These are phyloP conservation scores for Sylvia atricapilla DNA, from an alignment of 2,113 vertebrate species.

Conservation along the genomic window DNA sequence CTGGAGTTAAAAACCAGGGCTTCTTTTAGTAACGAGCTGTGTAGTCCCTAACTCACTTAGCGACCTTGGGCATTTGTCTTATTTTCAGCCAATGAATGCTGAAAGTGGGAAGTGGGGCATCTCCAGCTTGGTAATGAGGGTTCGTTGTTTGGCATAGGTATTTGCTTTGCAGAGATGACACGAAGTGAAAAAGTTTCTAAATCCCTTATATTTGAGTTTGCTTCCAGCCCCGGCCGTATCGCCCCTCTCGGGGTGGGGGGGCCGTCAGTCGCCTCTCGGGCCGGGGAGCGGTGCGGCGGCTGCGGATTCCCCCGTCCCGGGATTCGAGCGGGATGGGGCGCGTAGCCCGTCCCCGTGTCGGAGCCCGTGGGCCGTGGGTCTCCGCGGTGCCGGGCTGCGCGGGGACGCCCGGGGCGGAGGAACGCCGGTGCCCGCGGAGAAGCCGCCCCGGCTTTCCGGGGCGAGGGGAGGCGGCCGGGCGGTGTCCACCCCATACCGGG, in stretches of 20 bases:
- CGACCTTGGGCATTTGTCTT: background rate
- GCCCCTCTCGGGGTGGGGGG: background rate
- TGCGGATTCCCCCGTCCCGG: too few relatives aligned
- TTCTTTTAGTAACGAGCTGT: background rate
- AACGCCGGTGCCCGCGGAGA: background rate
- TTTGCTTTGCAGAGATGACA: background rate
- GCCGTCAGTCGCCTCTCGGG: background rate
- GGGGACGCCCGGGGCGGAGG: background rate
- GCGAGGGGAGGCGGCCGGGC: background rate
- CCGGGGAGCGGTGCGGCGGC: background rate
- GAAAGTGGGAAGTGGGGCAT: background rate
- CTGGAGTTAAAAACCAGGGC: background rate
- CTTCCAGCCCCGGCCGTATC: background rate
- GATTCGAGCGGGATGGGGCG: background rate
- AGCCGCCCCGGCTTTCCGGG: background rate
- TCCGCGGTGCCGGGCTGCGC: background rate
- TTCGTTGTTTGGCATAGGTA: background rate
- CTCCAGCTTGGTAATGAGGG: background rate
- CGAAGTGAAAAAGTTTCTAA: background rate
- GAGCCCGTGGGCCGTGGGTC: background rate
- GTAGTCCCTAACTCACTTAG: background rate
- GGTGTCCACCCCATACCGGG: background rate
- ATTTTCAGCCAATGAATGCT: background rate
- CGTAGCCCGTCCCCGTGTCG: rapidly evolving
- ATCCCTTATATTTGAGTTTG: background rate